Conservation (phyloP, 2,888 invertebrate species). For the Leucophenga montana region DNA sequence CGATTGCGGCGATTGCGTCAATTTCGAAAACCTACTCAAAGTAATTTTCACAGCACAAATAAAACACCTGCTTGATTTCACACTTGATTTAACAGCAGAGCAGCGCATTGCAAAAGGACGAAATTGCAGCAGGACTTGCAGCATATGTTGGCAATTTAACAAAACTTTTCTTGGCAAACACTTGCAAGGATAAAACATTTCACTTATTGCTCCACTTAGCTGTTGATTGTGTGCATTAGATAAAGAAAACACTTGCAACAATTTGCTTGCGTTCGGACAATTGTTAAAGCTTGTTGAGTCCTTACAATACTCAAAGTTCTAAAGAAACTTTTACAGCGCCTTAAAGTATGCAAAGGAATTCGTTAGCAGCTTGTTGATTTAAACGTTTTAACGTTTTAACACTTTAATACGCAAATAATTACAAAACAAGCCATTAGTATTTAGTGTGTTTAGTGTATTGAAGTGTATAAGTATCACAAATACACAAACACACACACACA, state of each 20-base stretch:
- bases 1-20: conserved; percentile 49
- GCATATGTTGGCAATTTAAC: conserved; percentile 68
- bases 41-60: too few relatives aligned
- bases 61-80: conserved; percentile 67
- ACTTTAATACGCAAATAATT: conserved; percentile 29
- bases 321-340: conserved; percentile 54
- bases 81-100: conserved; percentile 63
- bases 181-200: conserved; percentile 42
- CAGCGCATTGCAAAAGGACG: background rate
- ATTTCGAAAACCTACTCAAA: conserved; percentile 53
- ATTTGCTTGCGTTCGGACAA: conserved; percentile 53
- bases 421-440: conserved; percentile 8
- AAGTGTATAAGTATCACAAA: background rate
- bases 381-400: conserved; percentile 14
- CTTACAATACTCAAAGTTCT: too few relatives aligned
- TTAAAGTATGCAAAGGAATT: conserved; percentile 26
- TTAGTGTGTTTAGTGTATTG: background rate
- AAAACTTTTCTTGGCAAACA: conserved; percentile 55
- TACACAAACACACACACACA: too few relatives aligned
- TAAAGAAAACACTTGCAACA: conserved; percentile 49
- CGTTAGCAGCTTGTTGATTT: background rate
- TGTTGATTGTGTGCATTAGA: conserved; percentile 43
- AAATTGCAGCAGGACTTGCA: conserved; percentile 31
- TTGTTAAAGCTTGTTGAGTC: conserved; percentile 16
- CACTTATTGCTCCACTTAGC: conserved; percentile 31